These are phyloP conservation scores for Tachycineta bicolor DNA, from an alignment of 2,113 vertebrate species.

Conservation along the genomic window DNA sequence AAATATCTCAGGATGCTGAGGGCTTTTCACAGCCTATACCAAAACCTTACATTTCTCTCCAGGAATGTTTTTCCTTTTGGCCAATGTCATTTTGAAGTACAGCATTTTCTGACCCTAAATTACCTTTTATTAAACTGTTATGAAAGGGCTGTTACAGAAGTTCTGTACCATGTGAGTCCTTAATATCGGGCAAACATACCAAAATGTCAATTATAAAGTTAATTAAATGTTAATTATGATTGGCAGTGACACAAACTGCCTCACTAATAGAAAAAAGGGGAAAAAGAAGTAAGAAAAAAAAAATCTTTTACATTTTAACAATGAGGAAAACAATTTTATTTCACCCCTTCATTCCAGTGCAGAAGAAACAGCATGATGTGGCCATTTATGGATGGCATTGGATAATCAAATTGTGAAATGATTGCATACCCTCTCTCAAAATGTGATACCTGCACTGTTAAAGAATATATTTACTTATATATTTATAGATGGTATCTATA, in stretches of 20 bases:
- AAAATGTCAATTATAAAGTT: not conserved
- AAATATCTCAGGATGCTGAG: not conserved
- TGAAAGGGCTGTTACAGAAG: not conserved
- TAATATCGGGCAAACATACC: not conserved
- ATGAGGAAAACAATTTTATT: not conserved
- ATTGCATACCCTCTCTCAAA: accelerated
- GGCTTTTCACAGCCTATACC: not conserved
- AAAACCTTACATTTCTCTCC: not conserved
- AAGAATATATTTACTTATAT: not conserved
- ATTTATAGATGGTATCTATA: accelerated
- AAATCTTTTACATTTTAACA: not conserved
- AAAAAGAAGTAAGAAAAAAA: not conserved
- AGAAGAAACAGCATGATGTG: not conserved
- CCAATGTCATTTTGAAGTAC: not conserved
- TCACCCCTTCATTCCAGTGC: not conserved
- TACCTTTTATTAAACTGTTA: not conserved
- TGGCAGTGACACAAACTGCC: not conserved
- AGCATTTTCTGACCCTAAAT: not conserved
- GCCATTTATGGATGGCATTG: not conserved
- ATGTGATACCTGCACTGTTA: not conserved
- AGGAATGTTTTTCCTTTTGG: not conserved
- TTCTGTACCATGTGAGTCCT: not conserved
- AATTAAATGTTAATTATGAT: not conserved
- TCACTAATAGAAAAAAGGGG: not conserved
- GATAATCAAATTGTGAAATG: not conserved